Evolutionary conservation across 2,888 invertebrate species (phyloP).

Genomic region (Exephanes ischioxanthus): DNA sequence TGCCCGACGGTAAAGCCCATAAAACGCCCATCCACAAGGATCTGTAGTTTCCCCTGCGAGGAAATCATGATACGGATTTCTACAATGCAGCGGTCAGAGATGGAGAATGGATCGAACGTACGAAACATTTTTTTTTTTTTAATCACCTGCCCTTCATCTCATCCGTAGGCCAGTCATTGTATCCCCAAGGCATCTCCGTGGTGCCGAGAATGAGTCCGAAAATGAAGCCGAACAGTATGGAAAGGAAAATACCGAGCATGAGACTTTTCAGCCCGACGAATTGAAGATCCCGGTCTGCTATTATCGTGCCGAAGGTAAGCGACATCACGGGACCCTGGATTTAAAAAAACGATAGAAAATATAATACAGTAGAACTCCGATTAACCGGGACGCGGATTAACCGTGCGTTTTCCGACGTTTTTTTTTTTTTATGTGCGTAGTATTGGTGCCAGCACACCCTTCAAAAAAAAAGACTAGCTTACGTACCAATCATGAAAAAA

Average conservation of each 20-base stretch:
- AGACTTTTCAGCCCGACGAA: conserved; percentile 90
- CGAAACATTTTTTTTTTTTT: conserved; percentile 58
- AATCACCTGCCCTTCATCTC: conserved; percentile 91
- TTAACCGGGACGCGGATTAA: too few relatives aligned
- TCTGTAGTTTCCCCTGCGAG: conserved; percentile 89
- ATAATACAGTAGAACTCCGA: too few relatives aligned
- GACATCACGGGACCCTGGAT: conserved; percentile 93
- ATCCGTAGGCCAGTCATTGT: conserved; percentile 91
- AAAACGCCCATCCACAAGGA: conserved; percentile 91
- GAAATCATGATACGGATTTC: conserved; percentile 34
- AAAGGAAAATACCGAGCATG: conserved; percentile 90
- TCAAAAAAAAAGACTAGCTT: too few relatives aligned
- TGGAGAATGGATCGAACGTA: neutral
- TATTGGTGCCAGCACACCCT: too few relatives aligned
- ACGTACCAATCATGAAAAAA: too few relatives aligned
- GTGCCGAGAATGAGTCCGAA: conserved; percentile 91
- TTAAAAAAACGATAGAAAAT: neutral
- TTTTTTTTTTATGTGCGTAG: too few relatives aligned
- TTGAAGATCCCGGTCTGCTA: conserved; percentile 90
- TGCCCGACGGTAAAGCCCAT: conserved; percentile 91
- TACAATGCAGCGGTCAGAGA: neutral
- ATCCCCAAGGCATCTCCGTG: conserved; percentile 92
- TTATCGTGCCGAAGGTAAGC: conserved; percentile 93
- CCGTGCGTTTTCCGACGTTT: too few relatives aligned
- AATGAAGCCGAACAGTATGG: conserved; percentile 92